Conservation (phyloP, 2,888 invertebrate species). For the Latrodectus hesperus region DNA sequence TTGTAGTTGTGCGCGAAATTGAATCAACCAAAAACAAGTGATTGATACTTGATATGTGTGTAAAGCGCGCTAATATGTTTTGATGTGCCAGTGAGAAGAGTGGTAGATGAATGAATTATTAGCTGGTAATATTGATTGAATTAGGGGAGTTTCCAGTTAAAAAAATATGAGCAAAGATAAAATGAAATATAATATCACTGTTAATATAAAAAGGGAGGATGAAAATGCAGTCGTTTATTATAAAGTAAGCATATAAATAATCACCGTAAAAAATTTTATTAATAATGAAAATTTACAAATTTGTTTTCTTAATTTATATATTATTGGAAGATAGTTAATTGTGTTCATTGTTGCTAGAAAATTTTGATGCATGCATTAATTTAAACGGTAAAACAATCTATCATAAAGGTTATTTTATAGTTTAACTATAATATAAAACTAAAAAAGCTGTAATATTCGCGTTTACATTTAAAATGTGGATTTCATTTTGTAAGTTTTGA, state of each 20-base stretch:
- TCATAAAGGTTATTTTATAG: neutral
- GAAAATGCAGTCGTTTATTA: constrained; percentile 66
- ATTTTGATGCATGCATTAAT: neutral
- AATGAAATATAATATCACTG: constrained; percentile 31
- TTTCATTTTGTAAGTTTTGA: constrained; percentile 1
- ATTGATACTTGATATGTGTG: neutral
- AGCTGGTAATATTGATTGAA: constrained; percentile 8
- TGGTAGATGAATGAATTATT: neutral
- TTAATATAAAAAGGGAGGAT: constrained; percentile 53
- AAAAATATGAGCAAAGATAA: constrained; percentile 54
- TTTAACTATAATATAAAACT: neutral
- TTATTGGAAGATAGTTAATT: neutral
- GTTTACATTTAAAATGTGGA: neutral
- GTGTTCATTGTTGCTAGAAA: neutral
- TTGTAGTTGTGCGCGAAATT: neutral
- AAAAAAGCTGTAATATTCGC: neutral
- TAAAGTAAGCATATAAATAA: constrained; percentile 47
- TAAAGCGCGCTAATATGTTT: neutral
- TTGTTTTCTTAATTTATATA: neutral
- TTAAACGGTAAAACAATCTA: too few relatives aligned
- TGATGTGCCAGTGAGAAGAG: constrained; percentile 16
- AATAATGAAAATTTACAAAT: neutral
- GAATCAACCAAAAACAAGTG: neutral
- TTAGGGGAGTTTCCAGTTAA: neutral
- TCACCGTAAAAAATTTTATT: neutral